Evolutionary conservation across 1,140 invertebrate species (phyloP).

Genomic region (Lerema accius): DNA sequence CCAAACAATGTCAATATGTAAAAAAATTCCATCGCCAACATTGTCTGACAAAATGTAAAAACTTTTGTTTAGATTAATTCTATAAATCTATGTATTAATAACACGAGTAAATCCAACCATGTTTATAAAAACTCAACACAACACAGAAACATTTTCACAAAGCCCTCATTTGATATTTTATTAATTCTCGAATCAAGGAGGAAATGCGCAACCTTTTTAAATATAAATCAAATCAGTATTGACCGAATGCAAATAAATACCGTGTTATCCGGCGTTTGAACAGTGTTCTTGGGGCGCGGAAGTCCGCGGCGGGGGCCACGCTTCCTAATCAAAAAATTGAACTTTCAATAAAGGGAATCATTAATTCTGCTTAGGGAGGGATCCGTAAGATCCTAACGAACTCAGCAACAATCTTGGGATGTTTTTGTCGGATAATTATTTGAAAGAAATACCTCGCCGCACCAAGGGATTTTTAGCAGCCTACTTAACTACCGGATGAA

Average conservation of each 20-base stretch:
- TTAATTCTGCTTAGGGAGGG: conserved; percentile 80
- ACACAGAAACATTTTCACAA: background rate
- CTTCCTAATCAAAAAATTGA: conserved; percentile 80
- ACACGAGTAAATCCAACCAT: no score
- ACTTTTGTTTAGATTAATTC: no score
- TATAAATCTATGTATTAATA: no score
- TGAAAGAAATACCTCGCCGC: conserved; percentile 66
- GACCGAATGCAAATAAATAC: conserved; percentile 78
- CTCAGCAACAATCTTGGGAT: conserved; percentile 74
- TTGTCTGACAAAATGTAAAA: no score
- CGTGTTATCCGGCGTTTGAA: conserved; percentile 80
- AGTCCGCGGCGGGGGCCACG: conserved; percentile 45
- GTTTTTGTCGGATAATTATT: conserved; percentile 81
- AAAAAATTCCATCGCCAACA: no score
- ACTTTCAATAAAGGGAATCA: conserved; percentile 81
- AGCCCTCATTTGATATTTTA: conserved; percentile 1
- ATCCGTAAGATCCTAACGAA: conserved; percentile 73
- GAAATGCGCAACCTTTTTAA: conserved; percentile 47
- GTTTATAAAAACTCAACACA: conserved; percentile 3
- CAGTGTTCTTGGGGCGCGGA: conserved; percentile 51
- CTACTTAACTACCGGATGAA: conserved; percentile 26
- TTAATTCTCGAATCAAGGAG: background rate
- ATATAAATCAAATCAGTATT: conserved; percentile 69
- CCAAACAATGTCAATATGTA: no score
- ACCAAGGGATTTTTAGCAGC: conserved; percentile 40